These are phyloP conservation scores for Ovis aries DNA, from an alignment of 2,113 vertebrate species.

Conservation along the genomic window DNA sequence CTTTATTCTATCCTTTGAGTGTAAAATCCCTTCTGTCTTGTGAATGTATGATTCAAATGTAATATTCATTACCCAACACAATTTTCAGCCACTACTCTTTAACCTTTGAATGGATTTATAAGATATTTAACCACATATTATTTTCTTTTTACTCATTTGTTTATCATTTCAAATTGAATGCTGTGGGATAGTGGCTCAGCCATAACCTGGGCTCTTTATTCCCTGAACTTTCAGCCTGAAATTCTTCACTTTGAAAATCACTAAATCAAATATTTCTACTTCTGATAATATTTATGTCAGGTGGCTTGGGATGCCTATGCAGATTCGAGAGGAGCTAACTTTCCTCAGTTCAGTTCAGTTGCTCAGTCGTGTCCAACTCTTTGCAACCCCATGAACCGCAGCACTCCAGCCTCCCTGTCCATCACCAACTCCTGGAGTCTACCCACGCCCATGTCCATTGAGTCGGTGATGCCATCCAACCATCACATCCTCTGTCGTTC, in stretches of 20 bases:
- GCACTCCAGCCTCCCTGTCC: background rate
- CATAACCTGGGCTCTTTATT: background rate
- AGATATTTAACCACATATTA: background rate
- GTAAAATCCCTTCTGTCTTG: background rate
- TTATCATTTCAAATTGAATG: background rate
- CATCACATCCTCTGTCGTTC: background rate
- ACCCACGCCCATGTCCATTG: background rate
- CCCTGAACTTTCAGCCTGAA: background rate
- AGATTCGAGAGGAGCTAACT: background rate
- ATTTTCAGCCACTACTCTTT: background rate
- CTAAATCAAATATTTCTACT: background rate
- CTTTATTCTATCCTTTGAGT: background rate
- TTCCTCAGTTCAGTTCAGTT: background rate
- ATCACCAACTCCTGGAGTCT: accelerated
- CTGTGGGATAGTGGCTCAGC: background rate
- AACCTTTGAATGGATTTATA: background rate
- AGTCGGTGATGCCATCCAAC: background rate
- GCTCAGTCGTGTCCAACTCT: background rate
- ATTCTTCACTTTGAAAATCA: background rate
- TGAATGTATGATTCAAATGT: background rate
- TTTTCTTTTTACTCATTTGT: background rate
- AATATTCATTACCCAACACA: background rate
- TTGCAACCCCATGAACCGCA: accelerated
- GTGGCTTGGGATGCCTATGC: background rate
- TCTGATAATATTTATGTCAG: background rate